Conservation (phyloP, 2,797 vertebrate species). For the Crax fasciolata region DNA sequence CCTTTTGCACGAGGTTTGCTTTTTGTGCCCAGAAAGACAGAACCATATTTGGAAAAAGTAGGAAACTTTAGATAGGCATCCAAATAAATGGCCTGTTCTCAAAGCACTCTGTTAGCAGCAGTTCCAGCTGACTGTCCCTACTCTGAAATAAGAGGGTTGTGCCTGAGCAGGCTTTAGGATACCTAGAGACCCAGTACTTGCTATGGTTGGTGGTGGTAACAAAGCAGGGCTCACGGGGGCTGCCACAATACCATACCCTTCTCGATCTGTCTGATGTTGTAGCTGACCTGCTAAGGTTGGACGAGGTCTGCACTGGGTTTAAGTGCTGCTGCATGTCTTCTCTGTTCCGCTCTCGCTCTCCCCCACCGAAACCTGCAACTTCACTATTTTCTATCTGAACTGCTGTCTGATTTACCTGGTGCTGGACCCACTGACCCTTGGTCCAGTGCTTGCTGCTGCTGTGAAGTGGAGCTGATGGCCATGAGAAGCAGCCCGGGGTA, state of each 20-base stretch:
- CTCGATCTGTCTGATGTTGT: not conserved
- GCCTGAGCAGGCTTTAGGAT: not conserved
- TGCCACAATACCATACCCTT: not conserved
- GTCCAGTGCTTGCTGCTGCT: not conserved
- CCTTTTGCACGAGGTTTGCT: not conserved
- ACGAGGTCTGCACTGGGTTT: accelerated
- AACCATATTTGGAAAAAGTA: conserved; percentile 8
- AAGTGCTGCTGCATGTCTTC: not conserved
- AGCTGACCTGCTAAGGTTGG: not conserved
- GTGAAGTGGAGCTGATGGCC: not conserved
- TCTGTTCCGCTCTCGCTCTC: not conserved
- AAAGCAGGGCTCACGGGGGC: not conserved
- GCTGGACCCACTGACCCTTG: not conserved
- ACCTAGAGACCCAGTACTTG: not conserved
- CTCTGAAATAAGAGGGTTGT: not conserved
- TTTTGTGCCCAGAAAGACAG: not conserved
- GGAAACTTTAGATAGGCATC: not conserved
- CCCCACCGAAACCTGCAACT: not conserved
- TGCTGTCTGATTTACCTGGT: not conserved
- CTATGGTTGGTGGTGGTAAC: not conserved
- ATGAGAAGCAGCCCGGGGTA: accelerated
- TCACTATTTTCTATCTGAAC: not conserved
- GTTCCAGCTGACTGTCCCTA: not conserved
- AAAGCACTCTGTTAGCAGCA: not conserved
- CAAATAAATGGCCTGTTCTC: conserved; percentile 1